phyloP scores from a whole-genome alignment of 2,797 vertebrate genomes.

The Clamator glandarius region DNA sequence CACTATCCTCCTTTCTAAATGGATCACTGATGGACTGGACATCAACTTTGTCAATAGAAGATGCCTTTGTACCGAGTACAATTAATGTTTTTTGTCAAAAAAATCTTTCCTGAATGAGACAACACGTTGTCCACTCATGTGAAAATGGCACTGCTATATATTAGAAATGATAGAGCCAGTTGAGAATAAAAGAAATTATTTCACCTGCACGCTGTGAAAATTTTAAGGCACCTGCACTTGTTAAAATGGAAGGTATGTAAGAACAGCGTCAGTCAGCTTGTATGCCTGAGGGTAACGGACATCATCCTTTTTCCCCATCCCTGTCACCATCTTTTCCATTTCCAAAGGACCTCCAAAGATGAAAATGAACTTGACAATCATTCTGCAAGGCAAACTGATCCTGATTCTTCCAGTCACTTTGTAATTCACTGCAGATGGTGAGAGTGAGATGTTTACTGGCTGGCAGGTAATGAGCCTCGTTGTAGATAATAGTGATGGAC shows the following conservation, averaged over 20 bases:
- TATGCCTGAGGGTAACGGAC: conserved; percentile 39
- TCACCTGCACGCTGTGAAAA: conserved; percentile 55
- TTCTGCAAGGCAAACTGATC: conserved; percentile 72
- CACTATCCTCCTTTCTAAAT: background rate
- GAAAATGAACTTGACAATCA: conserved; percentile 81
- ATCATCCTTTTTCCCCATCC: conserved; percentile 47
- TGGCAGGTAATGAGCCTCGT: conserved; percentile 78
- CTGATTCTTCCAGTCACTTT: conserved; percentile 79
- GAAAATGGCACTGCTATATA: conserved; percentile 38
- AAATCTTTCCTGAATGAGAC: conserved; percentile 42
- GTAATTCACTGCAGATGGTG: conserved; percentile 81
- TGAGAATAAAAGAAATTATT: conserved; percentile 44
- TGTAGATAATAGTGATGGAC: conserved; percentile 79
- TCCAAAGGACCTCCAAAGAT: conserved; percentile 71
- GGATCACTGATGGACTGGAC: background rate
- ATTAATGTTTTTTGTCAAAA: conserved; percentile 52
- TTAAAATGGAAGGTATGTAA: conserved; percentile 52
- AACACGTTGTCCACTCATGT: conserved; percentile 28
- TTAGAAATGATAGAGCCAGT: conserved; percentile 8
- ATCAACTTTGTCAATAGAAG: conserved; percentile 7
- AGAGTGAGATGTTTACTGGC: conserved; percentile 78
- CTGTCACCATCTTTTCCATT: conserved; percentile 59
- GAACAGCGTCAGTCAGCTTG: conserved; percentile 45
- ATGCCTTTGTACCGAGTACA: background rate
- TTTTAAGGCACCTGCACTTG: conserved; percentile 48